A percentile compares a stretch with the other conserved stretches of the same genome.
phyloP scores from a whole-genome alignment of 2,888 invertebrate species.

The Tuberolachnus salignus region DNA sequence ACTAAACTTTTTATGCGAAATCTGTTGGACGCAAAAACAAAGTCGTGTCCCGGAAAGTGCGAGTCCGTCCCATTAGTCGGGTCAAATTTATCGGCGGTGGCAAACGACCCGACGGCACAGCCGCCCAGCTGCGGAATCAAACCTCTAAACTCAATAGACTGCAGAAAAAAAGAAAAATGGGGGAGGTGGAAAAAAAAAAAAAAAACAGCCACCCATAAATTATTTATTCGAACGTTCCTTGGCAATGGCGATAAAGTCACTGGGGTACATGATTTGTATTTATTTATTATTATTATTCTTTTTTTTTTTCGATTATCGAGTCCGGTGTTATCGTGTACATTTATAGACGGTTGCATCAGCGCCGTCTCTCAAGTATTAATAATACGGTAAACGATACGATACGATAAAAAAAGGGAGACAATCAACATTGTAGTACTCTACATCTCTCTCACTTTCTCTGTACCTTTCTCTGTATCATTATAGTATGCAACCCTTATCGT shows the following conservation, averaged over 20 bases:
- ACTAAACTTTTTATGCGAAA: constrained; percentile 4
- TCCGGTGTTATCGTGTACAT: neutral
- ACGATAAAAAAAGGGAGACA: too few relatives aligned
- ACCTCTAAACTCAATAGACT: too few relatives aligned
- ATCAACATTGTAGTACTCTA: neutral
- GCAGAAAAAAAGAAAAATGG: too few relatives aligned
- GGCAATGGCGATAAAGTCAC: constrained; percentile 7
- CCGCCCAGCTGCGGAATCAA: neutral
- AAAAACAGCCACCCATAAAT: neutral
- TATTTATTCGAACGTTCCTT: neutral
- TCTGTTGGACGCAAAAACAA: constrained; percentile 14
- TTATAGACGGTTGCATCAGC: too few relatives aligned
- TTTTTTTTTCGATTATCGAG: constrained; percentile 21
- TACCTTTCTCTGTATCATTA: neutral
- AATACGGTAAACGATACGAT: too few relatives aligned
- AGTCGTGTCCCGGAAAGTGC: constrained; percentile 14
- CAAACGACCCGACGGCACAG: neutral
- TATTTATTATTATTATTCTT: too few relatives aligned
- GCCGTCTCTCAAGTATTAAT: too few relatives aligned
- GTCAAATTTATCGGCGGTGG: constrained; percentile 1
- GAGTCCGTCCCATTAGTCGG: constrained; percentile 20
- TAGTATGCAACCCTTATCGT: too few relatives aligned
- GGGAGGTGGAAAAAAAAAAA: too few relatives aligned
- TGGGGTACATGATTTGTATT: neutral
- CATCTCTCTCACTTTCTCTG: too few relatives aligned